Conservation (phyloP, 2,888 invertebrate species). For the Halictus quadricinctus region DNA sequence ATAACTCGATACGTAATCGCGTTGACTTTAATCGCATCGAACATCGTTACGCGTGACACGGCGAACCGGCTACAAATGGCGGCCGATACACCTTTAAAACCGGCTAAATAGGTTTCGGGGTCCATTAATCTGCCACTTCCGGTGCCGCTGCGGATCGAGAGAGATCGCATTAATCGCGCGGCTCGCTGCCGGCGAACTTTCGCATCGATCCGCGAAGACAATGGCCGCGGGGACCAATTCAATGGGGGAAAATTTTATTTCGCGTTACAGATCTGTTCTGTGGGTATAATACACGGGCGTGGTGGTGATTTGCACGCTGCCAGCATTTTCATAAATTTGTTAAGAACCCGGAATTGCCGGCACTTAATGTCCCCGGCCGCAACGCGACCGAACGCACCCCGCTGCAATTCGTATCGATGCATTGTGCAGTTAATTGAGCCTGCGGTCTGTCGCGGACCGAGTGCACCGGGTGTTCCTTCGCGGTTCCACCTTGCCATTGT, state of each 20-base stretch:
- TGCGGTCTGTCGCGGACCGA: background rate
- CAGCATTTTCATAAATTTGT: slow-evolving; percentile 28
- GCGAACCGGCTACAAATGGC: background rate
- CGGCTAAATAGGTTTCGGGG: background rate
- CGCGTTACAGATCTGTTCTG: background rate
- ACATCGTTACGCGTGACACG: background rate
- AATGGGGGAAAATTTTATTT: slow-evolving; percentile 26
- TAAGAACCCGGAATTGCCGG: background rate
- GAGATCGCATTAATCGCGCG: slow-evolving; percentile 30
- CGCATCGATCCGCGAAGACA: slow-evolving; percentile 7
- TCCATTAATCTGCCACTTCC: slow-evolving; percentile 27
- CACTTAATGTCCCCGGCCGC: background rate
- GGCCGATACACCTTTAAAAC: background rate
- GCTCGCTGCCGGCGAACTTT: slow-evolving; percentile 20
- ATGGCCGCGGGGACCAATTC: background rate
- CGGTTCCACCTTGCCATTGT: background rate
- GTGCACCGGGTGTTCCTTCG: background rate
- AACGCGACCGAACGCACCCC: background rate
- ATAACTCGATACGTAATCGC: background rate
- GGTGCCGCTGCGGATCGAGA: background rate
- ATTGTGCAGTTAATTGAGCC: slow-evolving; percentile 12
- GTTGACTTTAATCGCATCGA: background rate
- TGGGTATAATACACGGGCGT: slow-evolving; percentile 6
- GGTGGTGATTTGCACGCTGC: slow-evolving; percentile 7
- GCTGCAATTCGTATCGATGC: slow-evolving; percentile 11